phyloP scores from a whole-genome alignment of 2,797 vertebrate species.

The Phalloptychus januarius region DNA sequence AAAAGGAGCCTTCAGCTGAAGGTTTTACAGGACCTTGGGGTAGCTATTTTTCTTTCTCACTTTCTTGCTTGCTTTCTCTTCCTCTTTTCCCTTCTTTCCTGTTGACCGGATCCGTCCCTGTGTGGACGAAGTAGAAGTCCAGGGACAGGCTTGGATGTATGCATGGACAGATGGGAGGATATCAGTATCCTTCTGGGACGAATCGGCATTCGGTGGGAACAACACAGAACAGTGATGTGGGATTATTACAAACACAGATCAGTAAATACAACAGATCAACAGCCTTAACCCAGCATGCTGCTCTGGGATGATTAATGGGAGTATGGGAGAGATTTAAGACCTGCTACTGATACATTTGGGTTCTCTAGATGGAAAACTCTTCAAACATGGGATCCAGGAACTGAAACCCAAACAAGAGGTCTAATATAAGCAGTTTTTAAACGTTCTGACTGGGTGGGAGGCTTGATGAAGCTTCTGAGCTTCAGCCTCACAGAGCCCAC shows the following conservation, averaged over 20 bases:
- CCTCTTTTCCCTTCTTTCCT: not conserved
- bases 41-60: not conserved
- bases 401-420: not conserved
- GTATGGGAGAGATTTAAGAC: not conserved
- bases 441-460: not conserved
- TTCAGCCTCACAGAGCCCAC: too few species aligned
- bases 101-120: not conserved
- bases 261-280: conserved; percentile 27
- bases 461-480: not conserved
- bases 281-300: conserved; percentile 12
- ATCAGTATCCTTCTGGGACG: conserved; percentile 19
- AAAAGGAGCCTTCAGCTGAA: not conserved
- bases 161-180: conserved; percentile 39
- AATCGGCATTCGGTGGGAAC: conserved; percentile 26
- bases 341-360: not conserved
- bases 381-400: not conserved
- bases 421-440: not conserved
- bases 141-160: not conserved
- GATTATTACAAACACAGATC: conserved; percentile 48
- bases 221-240: conserved; percentile 19
- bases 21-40: not conserved
- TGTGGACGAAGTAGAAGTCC: not conserved
- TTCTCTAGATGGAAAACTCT: not conserved
- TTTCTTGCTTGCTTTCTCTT: not conserved
- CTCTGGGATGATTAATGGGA: not conserved